Conservation (phyloP, 2,888 invertebrate genomes). For the Sinopyrophorus schimmeli region DNA sequence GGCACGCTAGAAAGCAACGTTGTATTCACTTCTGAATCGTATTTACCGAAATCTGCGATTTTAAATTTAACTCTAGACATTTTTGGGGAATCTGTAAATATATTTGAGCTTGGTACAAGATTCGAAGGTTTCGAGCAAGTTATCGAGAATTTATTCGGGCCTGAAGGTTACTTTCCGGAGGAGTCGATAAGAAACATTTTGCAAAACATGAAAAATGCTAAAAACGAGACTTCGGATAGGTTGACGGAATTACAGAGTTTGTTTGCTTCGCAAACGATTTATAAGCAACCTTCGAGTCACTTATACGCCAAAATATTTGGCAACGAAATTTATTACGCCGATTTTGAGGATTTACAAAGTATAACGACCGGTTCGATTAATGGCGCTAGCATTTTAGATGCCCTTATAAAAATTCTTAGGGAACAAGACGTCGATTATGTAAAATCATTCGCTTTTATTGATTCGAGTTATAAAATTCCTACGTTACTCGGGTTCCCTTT, state of each 20-base stretch:
- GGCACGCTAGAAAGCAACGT: slow-evolving; percentile 60
- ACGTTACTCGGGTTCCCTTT: slow-evolving; percentile 39
- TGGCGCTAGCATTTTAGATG: slow-evolving; percentile 24
- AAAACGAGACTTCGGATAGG: slow-evolving; percentile 10
- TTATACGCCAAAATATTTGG: slow-evolving; percentile 40
- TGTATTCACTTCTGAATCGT: slow-evolving; percentile 63
- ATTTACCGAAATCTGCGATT: slow-evolving; percentile 59
- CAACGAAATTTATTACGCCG: slow-evolving; percentile 34
- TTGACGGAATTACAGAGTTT: slow-evolving; percentile 29
- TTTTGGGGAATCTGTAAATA: slow-evolving; percentile 65
- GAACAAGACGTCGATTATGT: slow-evolving; percentile 35
- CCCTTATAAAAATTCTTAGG: slow-evolving; percentile 33
- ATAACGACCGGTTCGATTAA: slow-evolving; percentile 25
- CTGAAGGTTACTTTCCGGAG: slow-evolving; percentile 52
- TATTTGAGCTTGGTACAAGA: slow-evolving; percentile 64
- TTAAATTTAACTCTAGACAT: slow-evolving; percentile 62
- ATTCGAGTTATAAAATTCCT: slow-evolving; percentile 35
- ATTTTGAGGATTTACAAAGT: slow-evolving; percentile 33
- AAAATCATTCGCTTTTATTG: slow-evolving; percentile 37
- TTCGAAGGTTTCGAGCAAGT: slow-evolving; percentile 66
- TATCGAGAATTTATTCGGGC: slow-evolving; percentile 64
- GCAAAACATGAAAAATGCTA: slow-evolving; percentile 22
- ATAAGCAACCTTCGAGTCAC: slow-evolving; percentile 32
- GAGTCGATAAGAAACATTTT: slow-evolving; percentile 31
- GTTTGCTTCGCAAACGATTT: slow-evolving; percentile 25